A percentile compares a stretch with the other conserved stretches of the same genome.
phyloP scores from a whole-genome alignment of 2,797 vertebrate genomes.

The Threskiornis aethiopicus region DNA sequence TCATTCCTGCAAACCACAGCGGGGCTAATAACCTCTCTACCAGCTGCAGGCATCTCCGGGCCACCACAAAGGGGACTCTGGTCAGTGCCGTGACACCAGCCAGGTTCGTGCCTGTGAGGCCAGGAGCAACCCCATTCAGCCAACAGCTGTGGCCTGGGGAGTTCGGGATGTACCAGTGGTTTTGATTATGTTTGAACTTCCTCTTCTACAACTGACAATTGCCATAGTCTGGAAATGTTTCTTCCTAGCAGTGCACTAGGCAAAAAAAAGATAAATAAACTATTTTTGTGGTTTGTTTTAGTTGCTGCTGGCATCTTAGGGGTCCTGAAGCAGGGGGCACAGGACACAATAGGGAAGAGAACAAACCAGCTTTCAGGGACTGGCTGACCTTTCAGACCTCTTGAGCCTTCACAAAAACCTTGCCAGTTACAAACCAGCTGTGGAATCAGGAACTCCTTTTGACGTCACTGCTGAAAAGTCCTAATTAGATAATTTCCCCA shows the following conservation, averaged over 20 bases:
- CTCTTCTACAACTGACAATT: conserved; percentile 59
- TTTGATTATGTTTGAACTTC: conserved; percentile 72
- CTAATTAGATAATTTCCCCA: conserved; percentile 78
- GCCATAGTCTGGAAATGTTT: conserved; percentile 45
- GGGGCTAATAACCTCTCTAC: background rate
- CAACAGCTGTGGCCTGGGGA: conserved; percentile 18
- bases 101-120: conserved; percentile 5
- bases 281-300: conserved; percentile 47
- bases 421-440: conserved; percentile 68
- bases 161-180: conserved; percentile 35
- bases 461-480: conserved; percentile 62
- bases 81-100: background rate
- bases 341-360: conserved; percentile 28
- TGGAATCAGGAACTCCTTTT: conserved; percentile 63
- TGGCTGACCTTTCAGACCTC: conserved; percentile 70
- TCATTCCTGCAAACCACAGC: background rate
- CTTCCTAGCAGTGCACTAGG: conserved; percentile 15
- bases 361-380: conserved; percentile 36
- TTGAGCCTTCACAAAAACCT: conserved; percentile 33
- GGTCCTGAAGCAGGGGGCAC: background rate
- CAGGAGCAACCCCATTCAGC: background rate
- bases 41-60: background rate
- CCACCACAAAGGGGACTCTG: background rate
- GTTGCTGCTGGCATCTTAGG: conserved; percentile 48
- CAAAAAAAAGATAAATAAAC: conserved; percentile 56